phyloP scores from a whole-genome alignment of 2,113 vertebrate genomes.

The Dasypus novemcinctus region DNA sequence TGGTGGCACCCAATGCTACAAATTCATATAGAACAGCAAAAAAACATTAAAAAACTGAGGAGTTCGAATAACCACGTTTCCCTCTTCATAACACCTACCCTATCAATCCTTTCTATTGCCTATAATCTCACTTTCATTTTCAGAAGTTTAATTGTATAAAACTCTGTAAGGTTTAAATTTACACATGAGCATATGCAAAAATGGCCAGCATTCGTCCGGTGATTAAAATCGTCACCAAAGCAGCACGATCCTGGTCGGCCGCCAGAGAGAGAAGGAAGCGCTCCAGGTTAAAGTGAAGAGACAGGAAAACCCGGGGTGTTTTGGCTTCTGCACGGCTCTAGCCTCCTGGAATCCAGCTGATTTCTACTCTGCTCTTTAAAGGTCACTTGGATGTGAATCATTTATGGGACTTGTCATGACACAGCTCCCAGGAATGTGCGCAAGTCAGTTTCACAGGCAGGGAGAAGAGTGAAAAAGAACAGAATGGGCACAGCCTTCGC shows the following conservation, averaged over 20 bases:
- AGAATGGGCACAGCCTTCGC: neutral
- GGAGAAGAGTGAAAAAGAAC: neutral
- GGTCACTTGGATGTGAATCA: conserved; percentile 70
- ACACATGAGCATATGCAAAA: neutral
- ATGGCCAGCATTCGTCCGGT: neutral
- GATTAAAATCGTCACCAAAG: neutral
- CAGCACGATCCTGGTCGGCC: neutral
- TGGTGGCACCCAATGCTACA: neutral
- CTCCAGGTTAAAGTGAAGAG: neutral
- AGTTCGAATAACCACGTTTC: neutral
- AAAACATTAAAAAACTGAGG: neutral
- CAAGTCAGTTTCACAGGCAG: conserved; percentile 12
- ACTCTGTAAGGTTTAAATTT: neutral
- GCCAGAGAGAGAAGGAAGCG: neutral
- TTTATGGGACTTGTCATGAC: conserved; percentile 64
- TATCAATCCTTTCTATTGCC: neutral
- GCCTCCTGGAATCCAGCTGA: conserved; percentile 47
- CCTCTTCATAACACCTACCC: neutral
- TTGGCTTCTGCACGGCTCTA: neutral
- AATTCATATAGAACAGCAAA: neutral
- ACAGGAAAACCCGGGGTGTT: neutral
- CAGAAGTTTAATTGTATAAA: neutral
- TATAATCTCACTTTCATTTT: conserved; percentile 11
- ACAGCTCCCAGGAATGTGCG: conserved; percentile 64
- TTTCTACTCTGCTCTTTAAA: conserved; percentile 61